phyloP scores from a whole-genome alignment of 2,888 invertebrate genomes.

The Oxycera nigricornis region DNA sequence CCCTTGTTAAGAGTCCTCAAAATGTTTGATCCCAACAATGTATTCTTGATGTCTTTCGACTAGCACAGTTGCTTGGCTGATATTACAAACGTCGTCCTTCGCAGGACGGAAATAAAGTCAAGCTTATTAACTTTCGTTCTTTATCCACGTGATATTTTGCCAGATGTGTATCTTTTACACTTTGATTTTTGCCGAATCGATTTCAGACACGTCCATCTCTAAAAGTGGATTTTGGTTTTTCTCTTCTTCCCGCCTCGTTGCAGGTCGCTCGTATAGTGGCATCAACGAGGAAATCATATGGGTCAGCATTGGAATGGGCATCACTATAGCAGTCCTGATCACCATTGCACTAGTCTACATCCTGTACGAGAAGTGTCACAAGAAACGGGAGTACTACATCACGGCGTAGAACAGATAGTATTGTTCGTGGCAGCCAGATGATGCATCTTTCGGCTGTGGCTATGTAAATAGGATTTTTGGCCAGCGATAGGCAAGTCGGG shows the following conservation, averaged over 20 bases:
- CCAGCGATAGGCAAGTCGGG: too few species aligned
- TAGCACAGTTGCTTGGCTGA: too few species aligned
- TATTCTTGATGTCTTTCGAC: too few species aligned
- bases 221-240: constrained; percentile 5
- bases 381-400: constrained; percentile 72
- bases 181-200: not conserved
- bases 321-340: constrained; percentile 79
- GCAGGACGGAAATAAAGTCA: not conserved
- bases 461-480: not conserved
- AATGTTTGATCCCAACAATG: too few species aligned
- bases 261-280: constrained; percentile 76
- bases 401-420: constrained; percentile 65
- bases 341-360: constrained; percentile 83
- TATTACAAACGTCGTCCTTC: not conserved
- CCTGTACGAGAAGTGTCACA: constrained; percentile 78
- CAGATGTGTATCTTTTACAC: not conserved
- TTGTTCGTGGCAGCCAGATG: too few species aligned
- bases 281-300: constrained; percentile 87
- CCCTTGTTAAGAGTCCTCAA: too few species aligned
- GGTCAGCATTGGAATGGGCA: constrained; percentile 87
- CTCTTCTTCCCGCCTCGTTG: constrained; percentile 48
- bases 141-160: not conserved
- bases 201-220: not conserved
- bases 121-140: not conserved
- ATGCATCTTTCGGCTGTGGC: not conserved